These are phyloP conservation scores for Bombus waltoni DNA, from an alignment of 1,140 invertebrate species.

Conservation along the genomic window DNA sequence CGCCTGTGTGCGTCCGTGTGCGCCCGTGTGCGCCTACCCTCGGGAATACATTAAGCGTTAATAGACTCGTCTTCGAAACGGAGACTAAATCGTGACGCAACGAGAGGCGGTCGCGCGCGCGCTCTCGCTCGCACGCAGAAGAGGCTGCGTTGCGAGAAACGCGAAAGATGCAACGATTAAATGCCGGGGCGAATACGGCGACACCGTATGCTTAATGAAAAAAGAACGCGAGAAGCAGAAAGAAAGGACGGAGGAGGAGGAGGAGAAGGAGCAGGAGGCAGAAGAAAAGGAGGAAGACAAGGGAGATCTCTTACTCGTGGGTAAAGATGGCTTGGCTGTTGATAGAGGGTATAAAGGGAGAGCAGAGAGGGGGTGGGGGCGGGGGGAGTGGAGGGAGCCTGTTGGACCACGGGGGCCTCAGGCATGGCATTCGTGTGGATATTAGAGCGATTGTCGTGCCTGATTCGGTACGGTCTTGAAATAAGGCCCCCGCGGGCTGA, in stretches of 20 bases:
- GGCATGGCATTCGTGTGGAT: slow-evolving; percentile 74
- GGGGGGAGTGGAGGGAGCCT: neutral
- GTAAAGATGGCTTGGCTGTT: slow-evolving; percentile 50
- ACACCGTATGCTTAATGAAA: neutral
- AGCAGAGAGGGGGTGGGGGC: neutral
- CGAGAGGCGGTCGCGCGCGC: neutral
- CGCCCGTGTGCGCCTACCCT: no score
- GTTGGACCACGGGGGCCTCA: slow-evolving; percentile 55
- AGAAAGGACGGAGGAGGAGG: no score
- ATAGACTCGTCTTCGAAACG: slow-evolving; percentile 15
- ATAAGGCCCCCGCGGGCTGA: slow-evolving; percentile 75
- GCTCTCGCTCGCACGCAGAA: no score
- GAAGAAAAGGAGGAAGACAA: neutral
- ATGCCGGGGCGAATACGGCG: slow-evolving; percentile 43
- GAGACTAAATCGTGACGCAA: neutral
- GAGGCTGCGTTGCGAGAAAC: neutral
- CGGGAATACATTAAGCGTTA: slow-evolving; percentile 1
- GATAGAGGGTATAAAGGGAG: slow-evolving; percentile 39
- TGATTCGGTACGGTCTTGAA: slow-evolving; percentile 78
- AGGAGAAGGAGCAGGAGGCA: neutral
- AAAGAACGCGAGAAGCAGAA: neutral
- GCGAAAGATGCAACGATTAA: slow-evolving; percentile 44
- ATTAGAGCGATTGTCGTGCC: slow-evolving; percentile 80
- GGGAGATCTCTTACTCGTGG: slow-evolving; percentile 67
- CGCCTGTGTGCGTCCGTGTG: slow-evolving; percentile 7